Conservation (phyloP, 2,888 invertebrate species). For the Bunonema sp. region DNA sequence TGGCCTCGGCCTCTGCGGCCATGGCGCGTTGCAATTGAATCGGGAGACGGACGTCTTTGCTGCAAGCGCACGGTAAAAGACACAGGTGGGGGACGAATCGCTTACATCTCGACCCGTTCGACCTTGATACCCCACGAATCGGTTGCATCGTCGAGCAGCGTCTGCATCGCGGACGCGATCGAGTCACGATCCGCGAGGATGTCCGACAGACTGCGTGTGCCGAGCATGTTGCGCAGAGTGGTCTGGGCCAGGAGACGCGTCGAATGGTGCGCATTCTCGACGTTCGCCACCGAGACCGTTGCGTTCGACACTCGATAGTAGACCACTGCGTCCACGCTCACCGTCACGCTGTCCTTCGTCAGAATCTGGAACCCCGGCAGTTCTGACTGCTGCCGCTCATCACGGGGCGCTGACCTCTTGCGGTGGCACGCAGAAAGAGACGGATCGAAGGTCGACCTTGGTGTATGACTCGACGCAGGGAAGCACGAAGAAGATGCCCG, state of each 20-base stretch:
- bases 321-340: slow-evolving; percentile 73
- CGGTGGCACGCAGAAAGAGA: slow-evolving; percentile 87
- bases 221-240: slow-evolving; percentile 66
- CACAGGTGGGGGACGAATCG: not conserved
- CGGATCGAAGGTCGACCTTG: slow-evolving; percentile 77
- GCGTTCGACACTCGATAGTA: slow-evolving; percentile 68
- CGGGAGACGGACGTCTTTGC: slow-evolving; percentile 29
- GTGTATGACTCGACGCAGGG: slow-evolving; percentile 77
- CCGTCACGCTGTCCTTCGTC: slow-evolving; percentile 89
- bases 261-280: slow-evolving; percentile 67
- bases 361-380: slow-evolving; percentile 59
- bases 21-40: slow-evolving; percentile 27
- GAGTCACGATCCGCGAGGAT: slow-evolving; percentile 87
- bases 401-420: slow-evolving; percentile 64
- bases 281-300: slow-evolving; percentile 87
- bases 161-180: slow-evolving; percentile 72
- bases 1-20: slow-evolving; percentile 35
- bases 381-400: not conserved
- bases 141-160: slow-evolving; percentile 46
- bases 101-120: slow-evolving; percentile 82
- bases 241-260: slow-evolving; percentile 47
- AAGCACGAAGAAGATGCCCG: slow-evolving; percentile 48
- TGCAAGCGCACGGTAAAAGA: too few relatives aligned
- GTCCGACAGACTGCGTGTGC: slow-evolving; percentile 82
- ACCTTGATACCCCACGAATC: slow-evolving; percentile 49